Base-by-base conservation (phyloP, 2,797 vertebrate species). In the Tadarida brasiliensis region DNA sequence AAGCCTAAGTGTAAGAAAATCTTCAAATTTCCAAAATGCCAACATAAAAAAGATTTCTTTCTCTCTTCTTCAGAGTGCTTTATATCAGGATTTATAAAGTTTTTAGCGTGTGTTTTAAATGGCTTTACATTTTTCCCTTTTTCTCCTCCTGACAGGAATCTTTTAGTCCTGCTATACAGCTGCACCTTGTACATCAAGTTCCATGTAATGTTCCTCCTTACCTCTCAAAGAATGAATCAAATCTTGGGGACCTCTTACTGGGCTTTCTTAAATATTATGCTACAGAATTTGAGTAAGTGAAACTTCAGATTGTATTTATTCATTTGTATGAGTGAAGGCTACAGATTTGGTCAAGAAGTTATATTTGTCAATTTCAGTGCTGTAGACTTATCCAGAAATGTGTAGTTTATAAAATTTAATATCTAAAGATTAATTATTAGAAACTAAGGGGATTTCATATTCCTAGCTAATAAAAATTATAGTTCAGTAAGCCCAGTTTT, bases 251-350 rank as follows among this genome's bases (percentile, higher is more conserved):
- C 77, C 98, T 99, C 95, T 98, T 99, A 77, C 96, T 99, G 98
- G 99, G 99, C 97, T 99, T 99, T 98, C 99, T 99, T 94, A 99
- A 98, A 98, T 99, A 99, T 97, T 99, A 99, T 97, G 98, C 99
- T 95, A 98, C 98, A 81, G 98, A 99, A 97, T 99, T 99, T 99
- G 99, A 99, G 99, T 99, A 99, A 98, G 98, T 98, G 97, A 94
- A 94, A 74, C 26, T 77, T 92, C 70, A 82, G 54, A 88, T 95
- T 95, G 28, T 93, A 12, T 44, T 87, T 70, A 49, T 73, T 95
- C 6, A 33, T 70, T 91, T 39, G 70, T 84, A 2, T 89, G 78
- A 82, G 20, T 73, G 61, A 96, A 87, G 87, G 73, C 26, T 63
- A 20, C 63, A 82, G 9, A 56, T 96, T 90, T 68, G n/a, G 26